phyloP scores from a whole-genome alignment of 2,888 invertebrate species.

The Dinocampus coccinellae region DNA sequence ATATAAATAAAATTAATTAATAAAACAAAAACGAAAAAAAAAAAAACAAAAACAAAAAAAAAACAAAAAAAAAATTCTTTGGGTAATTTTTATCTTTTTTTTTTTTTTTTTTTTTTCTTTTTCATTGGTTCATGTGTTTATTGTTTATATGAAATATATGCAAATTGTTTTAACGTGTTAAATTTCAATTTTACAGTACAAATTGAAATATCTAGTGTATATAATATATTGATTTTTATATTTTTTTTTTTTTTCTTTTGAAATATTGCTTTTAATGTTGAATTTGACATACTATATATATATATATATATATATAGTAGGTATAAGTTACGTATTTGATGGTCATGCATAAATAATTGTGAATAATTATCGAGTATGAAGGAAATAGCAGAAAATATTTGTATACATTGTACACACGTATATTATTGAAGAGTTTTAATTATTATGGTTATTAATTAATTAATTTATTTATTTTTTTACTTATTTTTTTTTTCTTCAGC shows the following conservation, averaged over 20 bases:
- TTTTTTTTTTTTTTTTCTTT: not conserved
- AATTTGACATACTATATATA: not conserved
- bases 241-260: not conserved
- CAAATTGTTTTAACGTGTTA: not conserved
- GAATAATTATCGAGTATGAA: not conserved
- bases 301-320: not conserved
- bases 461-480: no score
- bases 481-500: constrained; percentile 2
- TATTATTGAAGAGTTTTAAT: no score
- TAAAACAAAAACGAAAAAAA: no score
- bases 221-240: no score
- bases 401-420: not conserved
- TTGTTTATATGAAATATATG: not conserved
- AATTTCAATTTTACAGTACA: not conserved
- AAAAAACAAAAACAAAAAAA: no score
- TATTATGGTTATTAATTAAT: no score
- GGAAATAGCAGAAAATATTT: not conserved
- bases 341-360: constrained; percentile 6
- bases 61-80: not conserved
- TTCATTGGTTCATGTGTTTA: not conserved
- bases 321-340: not conserved
- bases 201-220: not conserved
- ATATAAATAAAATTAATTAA: no score
- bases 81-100: not conserved
- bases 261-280: constrained; percentile 3